Evolutionary conservation across 1,140 invertebrate species (phyloP), one percentile per base, ranked within the genome.

Genomic region (Saccostrea cuccullata): DNA sequence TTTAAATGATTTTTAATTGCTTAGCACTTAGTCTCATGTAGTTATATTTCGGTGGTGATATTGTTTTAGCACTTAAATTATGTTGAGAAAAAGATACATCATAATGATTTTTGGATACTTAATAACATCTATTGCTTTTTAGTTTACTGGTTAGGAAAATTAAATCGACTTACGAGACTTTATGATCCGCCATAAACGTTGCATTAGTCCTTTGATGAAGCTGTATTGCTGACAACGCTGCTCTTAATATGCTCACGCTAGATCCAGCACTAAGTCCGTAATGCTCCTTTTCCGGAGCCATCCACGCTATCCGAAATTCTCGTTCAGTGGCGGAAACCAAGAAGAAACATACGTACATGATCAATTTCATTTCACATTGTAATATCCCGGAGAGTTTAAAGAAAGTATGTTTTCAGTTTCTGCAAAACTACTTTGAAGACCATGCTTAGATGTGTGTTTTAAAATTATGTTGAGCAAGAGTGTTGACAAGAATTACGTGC

Each of bases 241-340:
- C 40, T 84, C 90, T 92, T 20, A 92, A 58, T 3, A 86, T 89
- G 36, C 86, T 88, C 0, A 92, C 91, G 85, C 90, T 92, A 1
- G 87, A 89, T n/a, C 88, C 89, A 2, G 92, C 92, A 73, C 89
- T 91, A 9, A 90, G 84, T n/a, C 87, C 86, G 36, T 91, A 84
- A 85, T 92, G 88, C 56, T 88, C 87, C 85, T 90, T 91, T 23
- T 67, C 82, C 0, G 92, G 92, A 13, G 91, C 92, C 91, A 92
- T 90, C 91, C 91, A 92, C 2, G 92, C 92, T 47, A 92, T 90
- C 11, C 92, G 86, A 70, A 92, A 92, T 88, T 90, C 88, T 82
- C 13, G 11, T 30, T 36, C 30, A 26, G 26, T 36, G 0, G 70
- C 30, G 26, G 26, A 9, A 26, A 77, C 30, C 23, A 77, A 2